Evolutionary conservation across 2,797 vertebrate genomes (phyloP), one percentile per base, ranked within the genome.

Genomic region (Onychomys leucogaster): DNA sequence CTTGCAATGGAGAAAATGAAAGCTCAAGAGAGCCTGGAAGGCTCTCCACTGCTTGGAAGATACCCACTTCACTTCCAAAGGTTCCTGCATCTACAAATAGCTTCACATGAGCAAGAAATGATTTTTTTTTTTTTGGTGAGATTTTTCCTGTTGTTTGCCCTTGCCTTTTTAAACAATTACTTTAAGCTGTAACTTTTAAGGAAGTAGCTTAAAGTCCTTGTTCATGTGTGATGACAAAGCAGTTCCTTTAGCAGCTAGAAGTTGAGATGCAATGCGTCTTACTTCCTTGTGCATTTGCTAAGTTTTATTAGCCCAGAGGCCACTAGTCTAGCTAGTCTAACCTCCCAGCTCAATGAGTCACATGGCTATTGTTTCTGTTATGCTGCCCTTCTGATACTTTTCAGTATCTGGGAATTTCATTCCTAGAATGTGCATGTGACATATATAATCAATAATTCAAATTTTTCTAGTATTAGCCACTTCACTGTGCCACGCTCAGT

Each of bases 401-500:
- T 94, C 11, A 84, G 63, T 55, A 49, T 59, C 69, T 78, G 34
- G 75, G 71, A 41, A 89, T 52, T 94, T 49, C 67, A 43, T 81
- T 37, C 59, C 49, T 95, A 43, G 76, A 75, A 77, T 77, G 71
- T 82, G 19, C 25, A 10, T 27, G 75, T 77, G 82, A 46, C 19
- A 5, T 32, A 17, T 19, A 13, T 27, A 57, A 87, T 94, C 96
- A 95, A 96, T 95, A 94, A 96, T 93, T 96, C 55, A 90, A 84
- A 85, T 88, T 95, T 91, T 55, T 91, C 52, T 25, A 59, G 32
- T 90, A 78, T 92, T 91, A 95, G 43, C 59, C 90, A 49, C 3
- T 89, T 37, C 4, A 34, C 93, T 71, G 81, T 69, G 21, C 93
- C 90, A 55, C 5, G 29, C 32, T 89, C 69, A 96, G 0, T 83